Conservation (phyloP, 2,888 invertebrate species). For the Heliconius ethilla region DNA sequence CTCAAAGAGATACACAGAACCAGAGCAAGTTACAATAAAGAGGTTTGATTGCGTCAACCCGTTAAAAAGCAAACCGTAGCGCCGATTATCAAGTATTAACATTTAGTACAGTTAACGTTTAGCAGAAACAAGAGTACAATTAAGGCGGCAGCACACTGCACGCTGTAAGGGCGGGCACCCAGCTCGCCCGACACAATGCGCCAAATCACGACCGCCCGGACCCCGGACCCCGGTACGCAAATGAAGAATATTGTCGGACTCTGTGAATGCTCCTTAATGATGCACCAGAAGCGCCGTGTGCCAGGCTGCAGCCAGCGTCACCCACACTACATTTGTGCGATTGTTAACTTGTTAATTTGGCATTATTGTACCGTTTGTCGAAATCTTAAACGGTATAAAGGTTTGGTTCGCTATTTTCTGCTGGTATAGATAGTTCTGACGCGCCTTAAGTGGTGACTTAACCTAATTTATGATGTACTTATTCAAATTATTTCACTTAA, state of each 20-base stretch:
- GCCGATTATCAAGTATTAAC: conserved; percentile 33
- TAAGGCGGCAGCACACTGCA: conserved; percentile 71
- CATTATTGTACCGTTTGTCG: conserved; percentile 60
- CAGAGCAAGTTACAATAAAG: conserved; percentile 6
- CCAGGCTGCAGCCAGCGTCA: conserved; percentile 54
- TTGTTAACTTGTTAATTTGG: conserved; percentile 73
- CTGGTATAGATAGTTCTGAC: neutral
- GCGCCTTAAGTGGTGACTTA: neutral
- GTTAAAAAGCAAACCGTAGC: conserved; percentile 19
- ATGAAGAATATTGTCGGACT: conserved; percentile 82
- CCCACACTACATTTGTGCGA: conserved; percentile 71
- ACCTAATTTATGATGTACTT: neutral
- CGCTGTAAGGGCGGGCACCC: conserved; percentile 65
- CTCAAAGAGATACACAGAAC: conserved; percentile 2
- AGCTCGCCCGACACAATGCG: conserved; percentile 70
- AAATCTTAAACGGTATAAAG: conserved; percentile 29
- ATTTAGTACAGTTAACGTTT: conserved; percentile 41
- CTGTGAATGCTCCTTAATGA: conserved; percentile 80
- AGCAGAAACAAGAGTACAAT: conserved; percentile 76
- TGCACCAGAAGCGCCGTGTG: conserved; percentile 57
- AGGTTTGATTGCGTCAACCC: conserved; percentile 17
- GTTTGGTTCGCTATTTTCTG: neutral
- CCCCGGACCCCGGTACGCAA: conserved; percentile 63
- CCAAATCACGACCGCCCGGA: conserved; percentile 73
- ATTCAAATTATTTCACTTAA: neutral